phyloP scores from a whole-genome alignment of 2,888 invertebrate species.

The Nemoura dubitans region DNA sequence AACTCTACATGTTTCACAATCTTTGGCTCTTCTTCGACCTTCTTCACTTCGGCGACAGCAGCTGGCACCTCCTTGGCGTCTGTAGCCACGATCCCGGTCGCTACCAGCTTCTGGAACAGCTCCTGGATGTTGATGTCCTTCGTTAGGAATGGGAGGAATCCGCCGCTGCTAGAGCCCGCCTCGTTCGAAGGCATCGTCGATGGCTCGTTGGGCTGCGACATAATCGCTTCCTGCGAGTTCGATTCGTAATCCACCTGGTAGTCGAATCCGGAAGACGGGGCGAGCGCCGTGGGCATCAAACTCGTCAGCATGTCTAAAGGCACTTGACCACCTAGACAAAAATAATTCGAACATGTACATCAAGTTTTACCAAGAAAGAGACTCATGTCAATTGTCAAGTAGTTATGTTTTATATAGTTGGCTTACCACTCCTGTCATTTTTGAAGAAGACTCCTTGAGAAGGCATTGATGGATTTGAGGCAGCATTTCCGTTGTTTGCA shows the following conservation, averaged over 20 bases:
- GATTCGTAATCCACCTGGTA: slow-evolving; percentile 65
- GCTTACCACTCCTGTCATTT: not conserved
- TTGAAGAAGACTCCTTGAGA: not conserved
- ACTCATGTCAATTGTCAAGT: not conserved
- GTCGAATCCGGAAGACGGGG: slow-evolving; percentile 64
- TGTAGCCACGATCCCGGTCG: slow-evolving; percentile 78
- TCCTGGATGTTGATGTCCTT: slow-evolving; percentile 75
- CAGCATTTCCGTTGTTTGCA: not conserved
- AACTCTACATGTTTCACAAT: slow-evolving; percentile 72
- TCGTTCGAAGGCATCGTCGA: not conserved
- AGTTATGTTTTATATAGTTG: not conserved
- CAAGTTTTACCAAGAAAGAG: not conserved
- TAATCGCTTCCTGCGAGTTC: slow-evolving; percentile 43
- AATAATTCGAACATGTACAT: slow-evolving; percentile 52
- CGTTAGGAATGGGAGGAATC: slow-evolving; percentile 46
- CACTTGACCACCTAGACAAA: slow-evolving; percentile 44
- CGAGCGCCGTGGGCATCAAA: slow-evolving; percentile 70
- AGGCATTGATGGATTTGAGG: not conserved
- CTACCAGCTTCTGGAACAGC: slow-evolving; percentile 84
- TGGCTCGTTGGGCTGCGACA: slow-evolving; percentile 25
- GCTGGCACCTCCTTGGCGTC: slow-evolving; percentile 50
- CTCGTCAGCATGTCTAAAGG: slow-evolving; percentile 72
- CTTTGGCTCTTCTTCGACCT: slow-evolving; percentile 52
- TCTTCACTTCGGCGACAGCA: slow-evolving; percentile 56
- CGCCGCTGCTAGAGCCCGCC: slow-evolving; percentile 57